These are phyloP conservation scores for Pseudoips prasinana DNA, from an alignment of 2,888 invertebrate genomes.

Conservation along the genomic window DNA sequence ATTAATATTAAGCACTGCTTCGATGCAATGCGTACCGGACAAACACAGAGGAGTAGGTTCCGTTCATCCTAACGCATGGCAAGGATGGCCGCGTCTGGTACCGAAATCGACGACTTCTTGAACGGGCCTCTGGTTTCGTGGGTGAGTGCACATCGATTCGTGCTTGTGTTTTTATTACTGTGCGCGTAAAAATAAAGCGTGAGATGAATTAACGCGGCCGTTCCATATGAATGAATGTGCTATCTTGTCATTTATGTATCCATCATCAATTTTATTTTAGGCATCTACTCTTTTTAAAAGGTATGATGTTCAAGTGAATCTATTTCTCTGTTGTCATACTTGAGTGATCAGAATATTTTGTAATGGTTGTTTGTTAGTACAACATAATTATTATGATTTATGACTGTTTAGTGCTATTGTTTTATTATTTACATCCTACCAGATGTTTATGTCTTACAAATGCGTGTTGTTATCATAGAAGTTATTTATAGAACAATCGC, in stretches of 20 bases:
- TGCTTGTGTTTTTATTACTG: slow-evolving; percentile 54
- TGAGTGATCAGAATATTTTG: slow-evolving; percentile 31
- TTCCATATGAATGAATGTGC: slow-evolving; percentile 54
- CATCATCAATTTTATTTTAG: slow-evolving; percentile 15
- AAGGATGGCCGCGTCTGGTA: slow-evolving; percentile 84
- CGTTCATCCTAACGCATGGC: slow-evolving; percentile 63
- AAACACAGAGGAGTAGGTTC: slow-evolving; percentile 53
- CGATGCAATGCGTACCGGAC: slow-evolving; percentile 61
- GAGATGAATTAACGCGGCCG: slow-evolving; percentile 53
- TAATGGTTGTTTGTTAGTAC: slow-evolving; percentile 19
- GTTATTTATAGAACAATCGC: slow-evolving; percentile 7
- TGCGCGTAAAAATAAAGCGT: slow-evolving; percentile 54
- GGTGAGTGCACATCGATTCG: slow-evolving; percentile 84
- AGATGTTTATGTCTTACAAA: slow-evolving; percentile 22
- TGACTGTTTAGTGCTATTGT: not conserved
- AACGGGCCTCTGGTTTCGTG: slow-evolving; percentile 92
- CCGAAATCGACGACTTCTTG: slow-evolving; percentile 92
- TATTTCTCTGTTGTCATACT: slow-evolving; percentile 29
- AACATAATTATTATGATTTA: slow-evolving; percentile 1
- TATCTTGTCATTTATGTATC: slow-evolving; percentile 10
- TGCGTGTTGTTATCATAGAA: slow-evolving; percentile 2
- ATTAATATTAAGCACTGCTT: slow-evolving; percentile 43
- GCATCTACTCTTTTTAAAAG: not conserved
- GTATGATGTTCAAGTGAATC: slow-evolving; percentile 7
- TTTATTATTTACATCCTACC: slow-evolving; percentile 7